Evolutionary conservation across 2,113 vertebrate genomes (phyloP), one percentile per base, ranked within the genome.

Genomic region (Cettia cetti): DNA sequence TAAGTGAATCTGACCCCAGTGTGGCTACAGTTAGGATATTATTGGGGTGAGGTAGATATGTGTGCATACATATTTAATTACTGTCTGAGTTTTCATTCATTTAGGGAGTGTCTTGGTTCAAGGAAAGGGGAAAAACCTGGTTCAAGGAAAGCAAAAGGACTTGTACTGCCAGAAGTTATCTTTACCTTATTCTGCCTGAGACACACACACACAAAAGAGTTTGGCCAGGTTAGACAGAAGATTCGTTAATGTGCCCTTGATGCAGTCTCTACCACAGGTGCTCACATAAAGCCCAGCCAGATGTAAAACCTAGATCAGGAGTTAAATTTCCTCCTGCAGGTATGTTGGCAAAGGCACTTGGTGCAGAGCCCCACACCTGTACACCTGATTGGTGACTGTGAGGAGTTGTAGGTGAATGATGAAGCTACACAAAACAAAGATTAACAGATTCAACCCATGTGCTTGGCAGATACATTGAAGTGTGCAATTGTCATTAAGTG

Each of bases 251-350:
- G 57, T 63, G 52, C 21, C 75, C 80, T 89, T 92, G 82, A 92
- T 93, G 27, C 49, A 81, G 68, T 69, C 45, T 92, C 35, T 82
- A 65, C 65, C 89, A 90, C 92, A 94, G 88, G 90, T 92, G 90
- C 76, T 94, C 66, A 52, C 59, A 65, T 90, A 91, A 94, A 91
- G 70, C 74, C 75, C 50, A 90, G 50, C 78, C 95, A 96, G 82
- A 96, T 92, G 87, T 65, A 91, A 92, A 90, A 90, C 76, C 74
- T 59, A 94, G 81, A 94, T 91, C 89, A 94, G 89, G 94, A 95
- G 90, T 89, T 87, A 95, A 94, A 95, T 95, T 91, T 96, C 81
- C 59, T 96, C 70, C 93, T 54, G 70, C 53, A 92, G 81, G 49
- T 94, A 91, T 83, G 70, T 39, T 95, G 93, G 95, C 91, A 95